These are phyloP conservation scores for Chaenogobius annularis DNA, from an alignment of 2,113 vertebrate genomes.

Conservation along the genomic window DNA sequence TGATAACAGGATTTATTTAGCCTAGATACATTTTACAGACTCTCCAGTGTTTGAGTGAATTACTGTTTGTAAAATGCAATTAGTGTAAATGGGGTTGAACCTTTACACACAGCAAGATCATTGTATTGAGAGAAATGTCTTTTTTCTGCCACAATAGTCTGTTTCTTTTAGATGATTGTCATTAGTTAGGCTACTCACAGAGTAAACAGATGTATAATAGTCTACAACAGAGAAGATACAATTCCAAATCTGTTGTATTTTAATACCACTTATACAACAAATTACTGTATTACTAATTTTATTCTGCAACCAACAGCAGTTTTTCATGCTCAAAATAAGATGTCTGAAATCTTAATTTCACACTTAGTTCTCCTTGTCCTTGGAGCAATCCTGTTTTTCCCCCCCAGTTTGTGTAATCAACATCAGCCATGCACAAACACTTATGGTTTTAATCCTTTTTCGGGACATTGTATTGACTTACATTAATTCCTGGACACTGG, in stretches of 20 bases:
- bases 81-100: too few species aligned
- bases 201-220: not conserved
- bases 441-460: not conserved
- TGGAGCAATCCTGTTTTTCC: slow-evolving; percentile 40
- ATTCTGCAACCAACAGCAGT: slow-evolving; percentile 34
- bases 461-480: not conserved
- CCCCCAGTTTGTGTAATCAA: slow-evolving; percentile 47
- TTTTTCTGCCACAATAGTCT: too few species aligned
- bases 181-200: not conserved
- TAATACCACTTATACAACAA: not conserved
- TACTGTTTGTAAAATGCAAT: not conserved
- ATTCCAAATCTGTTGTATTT: not conserved
- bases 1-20: not conserved
- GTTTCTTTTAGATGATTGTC: not conserved
- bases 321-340: slow-evolving; percentile 30
- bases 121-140: too few species aligned
- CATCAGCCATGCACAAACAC: slow-evolving; percentile 27
- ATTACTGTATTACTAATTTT: not conserved
- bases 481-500: not conserved
- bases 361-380: slow-evolving; percentile 45
- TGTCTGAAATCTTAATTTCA: slow-evolving; percentile 38
- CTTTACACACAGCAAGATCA: too few species aligned
- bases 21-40: not conserved
- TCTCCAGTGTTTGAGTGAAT: not conserved
- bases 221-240: not conserved